A percentile compares a stretch with the other conserved stretches of the same genome.
Evolutionary conservation across 2,888 invertebrate species (phyloP).

Genomic region (Agrochola macilenta): DNA sequence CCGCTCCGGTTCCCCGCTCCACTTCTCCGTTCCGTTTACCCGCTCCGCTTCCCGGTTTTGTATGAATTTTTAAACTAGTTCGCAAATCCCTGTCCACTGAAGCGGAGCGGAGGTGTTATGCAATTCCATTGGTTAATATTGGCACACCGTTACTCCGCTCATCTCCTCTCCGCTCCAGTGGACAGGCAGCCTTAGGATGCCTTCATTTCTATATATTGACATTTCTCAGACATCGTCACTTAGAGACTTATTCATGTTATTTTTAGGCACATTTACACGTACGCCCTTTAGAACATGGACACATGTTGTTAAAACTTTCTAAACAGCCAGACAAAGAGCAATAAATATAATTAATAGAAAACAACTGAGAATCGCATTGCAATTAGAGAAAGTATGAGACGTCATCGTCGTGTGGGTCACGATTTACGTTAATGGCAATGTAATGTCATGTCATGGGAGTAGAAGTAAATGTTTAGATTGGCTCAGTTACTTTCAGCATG

Average conservation of each 20-base stretch:
- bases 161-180: too few species aligned
- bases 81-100: too few species aligned
- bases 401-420: conserved; percentile 21
- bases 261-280: conserved; percentile 2
- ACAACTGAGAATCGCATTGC: conserved; percentile 54
- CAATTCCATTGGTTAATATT: too few species aligned
- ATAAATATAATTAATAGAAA: conserved; percentile 62
- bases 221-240: background rate
- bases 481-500: background rate
- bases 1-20: too few species aligned
- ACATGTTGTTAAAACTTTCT: conserved; percentile 55
- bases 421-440: conserved; percentile 9
- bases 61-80: too few species aligned
- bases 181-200: too few species aligned
- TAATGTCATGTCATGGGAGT: background rate
- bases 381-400: conserved; percentile 62
- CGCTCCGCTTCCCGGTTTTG: too few species aligned
- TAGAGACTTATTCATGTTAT: background rate
- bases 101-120: too few species aligned
- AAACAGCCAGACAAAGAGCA: conserved; percentile 52
- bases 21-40: too few species aligned
- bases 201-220: background rate
- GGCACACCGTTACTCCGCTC: too few species aligned
- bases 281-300: conserved; percentile 27
- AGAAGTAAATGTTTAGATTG: background rate